Percentiles rank a stretch among this genome's conserved stretches.
Evolutionary conservation across 2,113 vertebrate species (phyloP).

Genomic region (Ammodytes dubius): DNA sequence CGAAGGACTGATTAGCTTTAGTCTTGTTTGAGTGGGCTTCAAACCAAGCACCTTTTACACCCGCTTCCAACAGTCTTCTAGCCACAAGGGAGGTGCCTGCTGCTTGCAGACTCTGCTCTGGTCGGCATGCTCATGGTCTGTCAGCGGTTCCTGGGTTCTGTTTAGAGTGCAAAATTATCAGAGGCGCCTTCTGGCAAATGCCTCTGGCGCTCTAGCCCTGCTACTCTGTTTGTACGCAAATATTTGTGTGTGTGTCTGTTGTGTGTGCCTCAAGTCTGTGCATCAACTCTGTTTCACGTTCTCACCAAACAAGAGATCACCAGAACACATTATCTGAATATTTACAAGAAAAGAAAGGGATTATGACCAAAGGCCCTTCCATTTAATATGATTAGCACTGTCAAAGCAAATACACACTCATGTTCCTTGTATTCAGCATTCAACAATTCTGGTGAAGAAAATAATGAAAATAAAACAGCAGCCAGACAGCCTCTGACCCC

Average conservation of each 20-base stretch:
- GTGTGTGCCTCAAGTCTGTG: slow-evolving; percentile 8
- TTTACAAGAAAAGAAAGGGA: slow-evolving; percentile 9
- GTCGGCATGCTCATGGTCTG: slow-evolving; percentile 55
- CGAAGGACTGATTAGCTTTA: slow-evolving; percentile 66
- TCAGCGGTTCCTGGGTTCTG: slow-evolving; percentile 51
- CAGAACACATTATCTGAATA: slow-evolving; percentile 41
- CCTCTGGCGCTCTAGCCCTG: slow-evolving; percentile 39
- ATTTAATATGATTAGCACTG: slow-evolving; percentile 28
- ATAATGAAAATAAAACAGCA: slow-evolving; percentile 28
- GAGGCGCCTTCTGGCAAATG: slow-evolving; percentile 58
- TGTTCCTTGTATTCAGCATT: slow-evolving; percentile 61
- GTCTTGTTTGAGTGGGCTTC: slow-evolving; percentile 68
- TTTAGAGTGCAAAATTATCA: slow-evolving; percentile 60
- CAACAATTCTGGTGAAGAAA: slow-evolving; percentile 56
- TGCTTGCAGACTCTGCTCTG: slow-evolving; percentile 49
- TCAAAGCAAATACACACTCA: slow-evolving; percentile 15
- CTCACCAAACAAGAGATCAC: background rate
- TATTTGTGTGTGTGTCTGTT: slow-evolving; percentile 38
- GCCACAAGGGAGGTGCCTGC: slow-evolving; percentile 58
- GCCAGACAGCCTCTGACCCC: slow-evolving; percentile 73
- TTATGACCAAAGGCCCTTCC: background rate
- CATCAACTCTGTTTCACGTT: background rate
- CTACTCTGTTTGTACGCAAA: slow-evolving; percentile 43
- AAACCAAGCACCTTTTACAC: slow-evolving; percentile 47
- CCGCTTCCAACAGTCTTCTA: slow-evolving; percentile 46